Evolutionary conservation across 2,113 vertebrate genomes (phyloP).

Genomic region (Lucifuga dentata): DNA sequence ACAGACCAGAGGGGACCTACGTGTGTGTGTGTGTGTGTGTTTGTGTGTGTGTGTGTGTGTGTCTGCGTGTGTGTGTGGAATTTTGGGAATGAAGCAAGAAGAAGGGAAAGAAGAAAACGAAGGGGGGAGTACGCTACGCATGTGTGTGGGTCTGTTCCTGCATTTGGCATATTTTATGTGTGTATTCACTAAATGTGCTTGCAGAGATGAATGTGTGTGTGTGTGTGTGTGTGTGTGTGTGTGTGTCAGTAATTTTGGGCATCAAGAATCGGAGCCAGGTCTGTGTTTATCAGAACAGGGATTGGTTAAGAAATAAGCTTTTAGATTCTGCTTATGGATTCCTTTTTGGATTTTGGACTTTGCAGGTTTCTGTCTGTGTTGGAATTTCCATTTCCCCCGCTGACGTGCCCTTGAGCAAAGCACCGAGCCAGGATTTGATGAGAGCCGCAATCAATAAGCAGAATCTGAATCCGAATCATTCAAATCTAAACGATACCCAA

Average conservation of each 20-base stretch:
- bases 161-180: conserved; percentile 7
- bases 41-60: background rate
- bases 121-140: background rate
- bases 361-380: too few species aligned
- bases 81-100: conserved; percentile 10
- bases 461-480: too few species aligned
- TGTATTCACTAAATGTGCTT: conserved; percentile 8
- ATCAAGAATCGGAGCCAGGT: too few species aligned
- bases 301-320: too few species aligned
- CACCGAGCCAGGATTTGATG: too few species aligned
- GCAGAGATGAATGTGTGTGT: background rate
- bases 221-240: conserved; percentile 8
- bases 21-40: conserved; percentile 8
- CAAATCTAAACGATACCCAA: too few species aligned
- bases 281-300: too few species aligned
- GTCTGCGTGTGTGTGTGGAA: conserved; percentile 1
- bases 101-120: conserved; percentile 2
- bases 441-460: too few species aligned
- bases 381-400: too few species aligned
- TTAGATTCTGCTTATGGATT: too few species aligned
- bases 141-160: background rate
- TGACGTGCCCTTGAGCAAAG: too few species aligned
- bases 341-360: too few species aligned
- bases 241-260: conserved; percentile 1
- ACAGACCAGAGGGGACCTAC: conserved; percentile 70